Evolutionary conservation across 2,797 vertebrate genomes (phyloP).

Genomic region (Vespertilio murinus): DNA sequence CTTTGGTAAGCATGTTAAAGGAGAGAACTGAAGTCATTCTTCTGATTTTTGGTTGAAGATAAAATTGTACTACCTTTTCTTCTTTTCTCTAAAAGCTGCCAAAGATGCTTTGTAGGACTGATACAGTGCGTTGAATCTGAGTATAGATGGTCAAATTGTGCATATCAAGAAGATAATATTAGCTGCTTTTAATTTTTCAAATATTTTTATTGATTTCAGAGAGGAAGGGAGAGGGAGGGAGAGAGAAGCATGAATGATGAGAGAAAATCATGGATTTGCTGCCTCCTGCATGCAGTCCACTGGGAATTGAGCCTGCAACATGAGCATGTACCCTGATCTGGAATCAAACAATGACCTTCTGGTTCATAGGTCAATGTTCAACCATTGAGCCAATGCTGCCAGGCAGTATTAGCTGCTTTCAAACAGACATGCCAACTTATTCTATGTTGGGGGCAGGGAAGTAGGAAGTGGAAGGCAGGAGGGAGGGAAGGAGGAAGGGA

Average conservation of each 20-base stretch:
- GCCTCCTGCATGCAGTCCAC: no score
- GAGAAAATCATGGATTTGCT: no score
- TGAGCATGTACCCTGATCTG: no score
- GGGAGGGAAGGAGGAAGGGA: no score
- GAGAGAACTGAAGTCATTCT: neutral
- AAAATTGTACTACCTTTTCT: neutral
- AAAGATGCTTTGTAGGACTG: neutral
- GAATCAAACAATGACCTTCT: no score
- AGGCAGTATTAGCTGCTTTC: neutral
- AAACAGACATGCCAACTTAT: neutral
- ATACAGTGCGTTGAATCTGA: neutral
- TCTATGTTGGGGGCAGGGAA: neutral
- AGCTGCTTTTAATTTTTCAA: neutral
- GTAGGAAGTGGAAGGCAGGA: neutral
- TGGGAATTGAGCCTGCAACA: no score
- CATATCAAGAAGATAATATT: neutral
- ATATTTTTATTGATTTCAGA: no score
- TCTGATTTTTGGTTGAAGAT: neutral
- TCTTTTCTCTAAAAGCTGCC: neutral
- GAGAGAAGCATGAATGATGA: no score
- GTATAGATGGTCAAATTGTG: neutral
- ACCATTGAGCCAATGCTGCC: no score
- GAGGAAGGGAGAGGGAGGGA: no score
- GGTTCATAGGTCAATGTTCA: no score
- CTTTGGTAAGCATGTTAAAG: neutral